A percentile compares a stretch with the other conserved stretches of the same genome.
Conservation (phyloP, 2,113 vertebrate genomes). For the Rhegmatorhina hoffmannsi region DNA sequence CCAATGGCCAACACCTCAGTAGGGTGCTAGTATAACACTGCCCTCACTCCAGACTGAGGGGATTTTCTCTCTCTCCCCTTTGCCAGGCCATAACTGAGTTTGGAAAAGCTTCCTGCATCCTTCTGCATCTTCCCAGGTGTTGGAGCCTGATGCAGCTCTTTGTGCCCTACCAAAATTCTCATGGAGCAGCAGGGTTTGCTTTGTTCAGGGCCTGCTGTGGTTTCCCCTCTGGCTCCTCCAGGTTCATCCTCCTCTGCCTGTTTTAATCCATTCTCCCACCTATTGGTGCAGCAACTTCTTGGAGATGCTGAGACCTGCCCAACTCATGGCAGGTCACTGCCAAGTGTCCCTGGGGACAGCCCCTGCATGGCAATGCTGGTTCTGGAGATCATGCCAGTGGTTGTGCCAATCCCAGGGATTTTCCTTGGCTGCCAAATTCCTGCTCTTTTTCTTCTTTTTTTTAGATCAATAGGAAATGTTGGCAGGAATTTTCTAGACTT, state of each 20-base stretch:
- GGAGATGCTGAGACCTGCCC: background rate
- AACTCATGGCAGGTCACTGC: background rate
- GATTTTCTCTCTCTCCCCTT: too few species aligned
- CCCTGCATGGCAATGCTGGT: background rate
- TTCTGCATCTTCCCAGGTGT: accelerated
- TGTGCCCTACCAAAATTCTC: background rate
- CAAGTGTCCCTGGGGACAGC: background rate
- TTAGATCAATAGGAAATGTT: background rate
- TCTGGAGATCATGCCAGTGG: accelerated
- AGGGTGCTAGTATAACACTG: accelerated
- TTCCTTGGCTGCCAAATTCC: background rate
- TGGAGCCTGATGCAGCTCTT: background rate
- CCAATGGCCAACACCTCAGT: accelerated
- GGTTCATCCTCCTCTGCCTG: background rate
- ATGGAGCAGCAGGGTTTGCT: accelerated
- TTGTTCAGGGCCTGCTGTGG: accelerated
- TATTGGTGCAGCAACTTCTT: background rate
- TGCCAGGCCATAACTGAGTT: background rate
- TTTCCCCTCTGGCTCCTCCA: background rate
- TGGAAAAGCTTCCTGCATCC: background rate
- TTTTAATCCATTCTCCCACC: background rate
- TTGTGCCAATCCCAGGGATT: background rate
- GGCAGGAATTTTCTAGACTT: background rate
- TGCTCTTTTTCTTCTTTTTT: too few species aligned
- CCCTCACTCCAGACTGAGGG: accelerated